A percentile compares a stretch with the other conserved stretches of the same genome.
Evolutionary conservation across 1,140 invertebrate genomes (phyloP).

Genomic region (Mylabris phalerata): DNA sequence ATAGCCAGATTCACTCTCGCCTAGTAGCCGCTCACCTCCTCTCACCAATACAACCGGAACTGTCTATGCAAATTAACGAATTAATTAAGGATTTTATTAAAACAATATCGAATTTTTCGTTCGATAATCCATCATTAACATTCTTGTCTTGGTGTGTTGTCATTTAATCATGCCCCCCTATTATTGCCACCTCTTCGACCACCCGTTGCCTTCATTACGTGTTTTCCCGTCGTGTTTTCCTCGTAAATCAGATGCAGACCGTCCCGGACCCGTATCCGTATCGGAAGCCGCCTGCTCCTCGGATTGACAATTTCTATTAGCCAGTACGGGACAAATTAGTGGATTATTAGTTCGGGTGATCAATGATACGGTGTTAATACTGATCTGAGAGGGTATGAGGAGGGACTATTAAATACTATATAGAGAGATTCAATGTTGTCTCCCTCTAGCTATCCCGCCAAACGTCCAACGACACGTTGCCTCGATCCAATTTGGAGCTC

Average conservation of each 20-base stretch:
- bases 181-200: slow-evolving; percentile 9
- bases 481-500: slow-evolving; percentile 40
- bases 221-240: slow-evolving; percentile 29
- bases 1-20: slow-evolving; percentile 1
- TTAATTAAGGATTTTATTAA: too few species aligned
- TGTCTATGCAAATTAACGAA: neutral
- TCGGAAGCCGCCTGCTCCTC: slow-evolving; percentile 24
- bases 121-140: too few species aligned
- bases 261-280: slow-evolving; percentile 14
- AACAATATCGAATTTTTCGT: too few species aligned
- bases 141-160: slow-evolving; percentile 4
- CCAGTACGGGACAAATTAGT: slow-evolving; percentile 38
- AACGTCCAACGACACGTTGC: slow-evolving; percentile 29
- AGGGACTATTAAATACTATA: neutral
- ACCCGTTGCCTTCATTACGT: slow-evolving; percentile 28
- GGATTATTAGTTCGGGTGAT: slow-evolving; percentile 40
- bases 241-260: slow-evolving; percentile 33
- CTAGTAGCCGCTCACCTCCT: neutral
- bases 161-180: slow-evolving; percentile 23
- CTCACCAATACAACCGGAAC: neutral
- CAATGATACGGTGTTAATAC: slow-evolving; percentile 40
- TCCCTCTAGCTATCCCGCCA: too few species aligned
- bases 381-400: slow-evolving; percentile 13
- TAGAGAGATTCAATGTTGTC: neutral
- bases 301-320: slow-evolving; percentile 41